Base-by-base conservation (phyloP, 2,888 invertebrate genomes). In the Synergus itoensis region DNA sequence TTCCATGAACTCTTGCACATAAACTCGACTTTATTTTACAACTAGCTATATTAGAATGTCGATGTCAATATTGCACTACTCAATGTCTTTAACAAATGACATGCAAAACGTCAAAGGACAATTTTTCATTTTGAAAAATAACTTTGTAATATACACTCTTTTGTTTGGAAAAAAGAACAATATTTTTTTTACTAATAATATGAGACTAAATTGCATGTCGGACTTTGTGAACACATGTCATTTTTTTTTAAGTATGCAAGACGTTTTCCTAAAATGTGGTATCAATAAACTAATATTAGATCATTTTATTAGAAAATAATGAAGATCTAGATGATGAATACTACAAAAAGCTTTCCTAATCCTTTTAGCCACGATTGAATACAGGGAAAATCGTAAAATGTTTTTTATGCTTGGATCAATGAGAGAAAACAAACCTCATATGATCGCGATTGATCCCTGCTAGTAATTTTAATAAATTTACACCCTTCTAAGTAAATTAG, bases 1-100 rank as follows among this genome's bases (percentile, higher is more conserved):
- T 73, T 73, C 73, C 73, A 73, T 73, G 43, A 69, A 69, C 43
- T 48, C 28, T 48, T 45, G 69, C 48, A 45, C 45, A 48, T 69
- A 69, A 69, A 69, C 48, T 69, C 45, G 16, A 69, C 69, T 69
- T 69, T 21, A 69, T 45, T 69, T 69, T 28, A 18, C 11, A 69
- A 48, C 69, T 45, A 43, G 21, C 48, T 14, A 69, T 69, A 69
- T 69, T 48, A 69, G 69, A 69, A 69, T 45, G 21, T 9, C 8
- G 53, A 45, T 69, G 28, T 45, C 28, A 28, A 45, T 69, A 45
- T 45, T 69, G 48, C 9, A 48, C 18, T 21, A 43, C 45, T 67
- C n/a, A 11, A 65, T 53, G 53, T 53, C 53, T 53, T 53, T n/a
- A 53, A 53, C n/a, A 53, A n/a, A n/a, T 53, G 53, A 53, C n/a